Base-by-base conservation (phyloP, 2,888 invertebrate species). In the Frankliniella intonsa region DNA sequence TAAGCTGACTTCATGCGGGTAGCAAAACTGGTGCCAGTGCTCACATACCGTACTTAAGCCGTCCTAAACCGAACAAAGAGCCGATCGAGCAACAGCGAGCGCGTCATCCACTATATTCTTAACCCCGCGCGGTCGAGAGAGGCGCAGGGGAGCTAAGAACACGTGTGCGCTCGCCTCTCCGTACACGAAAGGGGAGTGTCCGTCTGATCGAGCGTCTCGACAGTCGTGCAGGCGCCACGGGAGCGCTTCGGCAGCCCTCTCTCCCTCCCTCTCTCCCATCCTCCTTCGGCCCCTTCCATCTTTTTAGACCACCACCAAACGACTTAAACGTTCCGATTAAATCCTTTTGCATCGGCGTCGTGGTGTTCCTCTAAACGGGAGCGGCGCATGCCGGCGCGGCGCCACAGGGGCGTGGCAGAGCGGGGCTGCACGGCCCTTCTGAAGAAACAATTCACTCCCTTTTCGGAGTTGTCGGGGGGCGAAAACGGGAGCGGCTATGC, bases 121-220 rank as follows among this genome's bases (percentile, higher is more conserved):
- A 51, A 55, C 55, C 12, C 17, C 17, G 12, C n/a, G 55, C 55
- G 9, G 55, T 55, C 12, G 55, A 55, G 55, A n/a, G n/a, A n/a
- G n/a, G n/a, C n/a, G 55, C 55, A 2, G 55, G 3, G 3, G 3
- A 14, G 55, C 55, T 55, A 5, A 38, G 14, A 55, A 14, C 55
- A 55, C 14, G 14, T 12, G 14, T 55, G 55, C 55, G 55, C 55
- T 17, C 55, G 55, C 55, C 17, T 12, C 55, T 12, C 55, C 55
- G 55, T 55, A 55, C 55, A 55, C 55, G 55, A 55, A 55, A 55
- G 55, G 55, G 55, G 55, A 55, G 55, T 55, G 55, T 55, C 55
- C 17, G 55, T 12, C 55, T 3, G 2, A 38, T 38, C 38, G 38
- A 38, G 38, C 38, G 38, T 38, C 38, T 38, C 38, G 38, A 38